Conservation (phyloP, 23 tunicate genomes). For the Halocynthia roretzi region DNA sequence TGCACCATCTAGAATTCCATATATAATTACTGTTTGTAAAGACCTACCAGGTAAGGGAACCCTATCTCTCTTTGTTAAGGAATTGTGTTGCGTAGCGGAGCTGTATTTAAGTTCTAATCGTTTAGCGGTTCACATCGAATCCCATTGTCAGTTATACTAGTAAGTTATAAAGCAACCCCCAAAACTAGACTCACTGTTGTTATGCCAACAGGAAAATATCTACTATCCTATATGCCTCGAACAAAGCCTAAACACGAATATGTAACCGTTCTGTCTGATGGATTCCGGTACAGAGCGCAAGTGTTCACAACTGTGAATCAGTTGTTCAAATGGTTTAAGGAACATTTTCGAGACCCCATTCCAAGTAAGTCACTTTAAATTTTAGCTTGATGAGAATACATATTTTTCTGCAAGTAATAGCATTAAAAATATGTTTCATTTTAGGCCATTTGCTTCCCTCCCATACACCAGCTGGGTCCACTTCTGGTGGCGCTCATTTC, state of each 20-base stretch:
- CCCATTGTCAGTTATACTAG: no score
- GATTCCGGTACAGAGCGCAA: conserved; percentile 87
- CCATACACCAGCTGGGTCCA: conserved; percentile 33
- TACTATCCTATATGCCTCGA: conserved; percentile 89
- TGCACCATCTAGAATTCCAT: conserved; percentile 86
- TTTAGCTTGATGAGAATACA: neutral
- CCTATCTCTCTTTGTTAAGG: neutral
- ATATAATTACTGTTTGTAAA: conserved; percentile 66
- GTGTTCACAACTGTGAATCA: conserved; percentile 66
- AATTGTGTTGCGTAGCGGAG: no score
- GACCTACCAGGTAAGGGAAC: conserved; percentile 58
- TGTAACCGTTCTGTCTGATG: conserved; percentile 82
- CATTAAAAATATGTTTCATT: neutral
- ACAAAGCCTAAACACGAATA: conserved; percentile 89
- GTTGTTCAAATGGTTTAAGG: conserved; percentile 93
- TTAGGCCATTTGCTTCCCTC: conserved; percentile 34
- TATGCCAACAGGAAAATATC: conserved; percentile 85
- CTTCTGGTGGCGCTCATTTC: conserved; percentile 4
- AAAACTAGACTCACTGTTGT: neutral
- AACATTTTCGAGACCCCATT: conserved; percentile 86
- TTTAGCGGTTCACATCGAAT: no score
- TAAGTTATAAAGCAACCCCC: neutral
- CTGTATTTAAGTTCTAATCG: no score
- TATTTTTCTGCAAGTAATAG: neutral
- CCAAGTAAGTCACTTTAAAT: conserved; percentile 38